Percentiles rank a stretch among this genome's conserved stretches.
Conservation (phyloP, 1,140 invertebrate species). For the Calliphora vicina region DNA sequence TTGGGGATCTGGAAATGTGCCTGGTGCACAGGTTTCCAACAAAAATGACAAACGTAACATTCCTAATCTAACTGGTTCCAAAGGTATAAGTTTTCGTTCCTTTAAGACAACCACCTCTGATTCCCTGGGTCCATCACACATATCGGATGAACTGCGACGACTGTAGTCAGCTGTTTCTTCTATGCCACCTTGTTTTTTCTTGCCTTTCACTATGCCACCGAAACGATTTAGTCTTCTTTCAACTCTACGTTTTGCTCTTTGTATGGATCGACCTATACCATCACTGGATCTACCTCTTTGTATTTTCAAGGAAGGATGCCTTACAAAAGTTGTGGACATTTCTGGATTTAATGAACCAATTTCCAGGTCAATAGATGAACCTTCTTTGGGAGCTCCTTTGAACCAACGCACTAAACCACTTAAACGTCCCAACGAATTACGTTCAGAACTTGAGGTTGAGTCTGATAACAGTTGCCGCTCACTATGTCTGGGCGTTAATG, state of each 20-base stretch:
- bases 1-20: slow-evolving; percentile 93
- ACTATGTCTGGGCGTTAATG: slow-evolving; percentile 81
- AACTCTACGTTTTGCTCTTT: slow-evolving; percentile 82
- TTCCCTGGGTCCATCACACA: slow-evolving; percentile 79
- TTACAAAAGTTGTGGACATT: slow-evolving; percentile 60
- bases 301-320: slow-evolving; percentile 64
- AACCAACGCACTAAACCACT: slow-evolving; percentile 81
- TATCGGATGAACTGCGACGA: slow-evolving; percentile 81
- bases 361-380: slow-evolving; percentile 65
- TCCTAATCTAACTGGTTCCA: slow-evolving; percentile 78
- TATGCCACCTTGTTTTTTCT: slow-evolving; percentile 85
- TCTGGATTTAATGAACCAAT: slow-evolving; percentile 65
- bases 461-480: slow-evolving; percentile 71
- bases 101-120: slow-evolving; percentile 88
- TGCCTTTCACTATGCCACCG: slow-evolving; percentile 73
- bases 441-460: slow-evolving; percentile 61
- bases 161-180: slow-evolving; percentile 86
- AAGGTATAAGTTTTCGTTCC: slow-evolving; percentile 81
- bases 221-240: slow-evolving; percentile 83
- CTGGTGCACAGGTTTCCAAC: slow-evolving; percentile 93
- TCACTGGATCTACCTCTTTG: slow-evolving; percentile 60
- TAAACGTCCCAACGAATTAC: slow-evolving; percentile 62
- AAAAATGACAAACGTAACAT: slow-evolving; percentile 87
- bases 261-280: slow-evolving; percentile 72
- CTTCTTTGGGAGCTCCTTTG: slow-evolving; percentile 63